Evolutionary conservation across 2,888 invertebrate species (phyloP).

Genomic region (Ectemnius lituratus): DNA sequence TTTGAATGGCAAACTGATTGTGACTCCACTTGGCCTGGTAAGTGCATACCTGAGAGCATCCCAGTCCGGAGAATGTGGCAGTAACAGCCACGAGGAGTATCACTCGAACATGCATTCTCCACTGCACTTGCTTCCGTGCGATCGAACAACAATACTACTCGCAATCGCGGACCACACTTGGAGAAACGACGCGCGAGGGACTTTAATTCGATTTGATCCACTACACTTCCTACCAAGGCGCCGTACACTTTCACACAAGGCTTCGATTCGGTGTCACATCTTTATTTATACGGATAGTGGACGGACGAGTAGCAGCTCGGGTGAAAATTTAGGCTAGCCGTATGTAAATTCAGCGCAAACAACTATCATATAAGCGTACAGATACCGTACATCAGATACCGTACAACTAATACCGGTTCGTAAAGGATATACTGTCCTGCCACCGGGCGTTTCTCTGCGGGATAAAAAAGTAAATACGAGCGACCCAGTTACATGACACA

Average conservation of each 20-base stretch:
- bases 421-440: slow-evolving; percentile 14
- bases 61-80: background rate
- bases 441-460: too few species aligned
- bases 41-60: background rate
- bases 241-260: slow-evolving; percentile 75
- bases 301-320: slow-evolving; percentile 61
- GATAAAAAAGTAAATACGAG: slow-evolving; percentile 6
- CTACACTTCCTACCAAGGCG: slow-evolving; percentile 55
- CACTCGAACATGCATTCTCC: slow-evolving; percentile 41
- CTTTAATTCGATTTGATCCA: slow-evolving; percentile 31
- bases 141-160: slow-evolving; percentile 14
- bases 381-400: slow-evolving; percentile 8
- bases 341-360: slow-evolving; percentile 66
- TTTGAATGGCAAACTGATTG: too few species aligned
- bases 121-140: slow-evolving; percentile 33
- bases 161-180: slow-evolving; percentile 10
- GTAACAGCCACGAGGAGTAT: slow-evolving; percentile 18
- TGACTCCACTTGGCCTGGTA: too few species aligned
- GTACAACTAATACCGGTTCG: slow-evolving; percentile 27
- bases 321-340: slow-evolving; percentile 74
- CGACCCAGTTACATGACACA: slow-evolving; percentile 15
- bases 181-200: slow-evolving; percentile 29
- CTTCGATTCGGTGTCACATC: slow-evolving; percentile 70
- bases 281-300: slow-evolving; percentile 76
- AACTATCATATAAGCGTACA: slow-evolving; percentile 17